Conservation (phyloP, 2,113 vertebrate species). For the Grantiella picta region DNA sequence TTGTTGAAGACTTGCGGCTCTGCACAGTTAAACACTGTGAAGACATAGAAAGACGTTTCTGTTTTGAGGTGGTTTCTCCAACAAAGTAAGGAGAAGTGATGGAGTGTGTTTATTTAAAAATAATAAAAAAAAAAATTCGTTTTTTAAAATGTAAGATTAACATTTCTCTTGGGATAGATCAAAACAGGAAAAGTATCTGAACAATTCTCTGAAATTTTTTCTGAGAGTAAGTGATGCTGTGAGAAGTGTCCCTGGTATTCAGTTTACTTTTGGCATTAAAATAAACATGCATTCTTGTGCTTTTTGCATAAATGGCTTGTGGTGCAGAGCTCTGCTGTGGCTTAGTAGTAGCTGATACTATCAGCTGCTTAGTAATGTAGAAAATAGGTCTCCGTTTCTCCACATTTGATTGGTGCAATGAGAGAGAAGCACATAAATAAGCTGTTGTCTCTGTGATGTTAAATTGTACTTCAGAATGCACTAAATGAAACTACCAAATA, state of each 20-base stretch:
- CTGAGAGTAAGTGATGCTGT: not conserved
- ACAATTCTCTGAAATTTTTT: not conserved
- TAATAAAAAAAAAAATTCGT: no score
- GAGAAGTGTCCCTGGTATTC: not conserved
- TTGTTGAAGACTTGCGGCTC: constrained; percentile 92
- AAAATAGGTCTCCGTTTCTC: not conserved
- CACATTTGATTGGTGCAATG: not conserved
- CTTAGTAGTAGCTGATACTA: not conserved
- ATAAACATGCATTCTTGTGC: not conserved
- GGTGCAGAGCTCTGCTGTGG: not conserved
- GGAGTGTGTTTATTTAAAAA: not conserved
- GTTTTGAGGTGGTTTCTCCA: constrained; percentile 97
- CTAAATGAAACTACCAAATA: not conserved
- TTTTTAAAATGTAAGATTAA: not conserved
- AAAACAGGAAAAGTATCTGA: constrained; percentile 8
- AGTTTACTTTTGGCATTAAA: not conserved
- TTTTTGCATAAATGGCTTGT: not conserved
- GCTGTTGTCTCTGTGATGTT: not conserved
- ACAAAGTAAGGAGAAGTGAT: constrained; percentile 86
- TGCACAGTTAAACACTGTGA: constrained; percentile 98
- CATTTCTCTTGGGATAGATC: not conserved
- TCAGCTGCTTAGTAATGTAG: not conserved
- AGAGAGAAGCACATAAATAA: not conserved
- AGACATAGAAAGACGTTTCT: constrained; percentile 94
- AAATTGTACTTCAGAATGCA: not conserved